Percentiles rank a stretch among this genome's conserved stretches.
phyloP scores from a whole-genome alignment of 2,797 vertebrate species.

The Parambassis ranga region DNA sequence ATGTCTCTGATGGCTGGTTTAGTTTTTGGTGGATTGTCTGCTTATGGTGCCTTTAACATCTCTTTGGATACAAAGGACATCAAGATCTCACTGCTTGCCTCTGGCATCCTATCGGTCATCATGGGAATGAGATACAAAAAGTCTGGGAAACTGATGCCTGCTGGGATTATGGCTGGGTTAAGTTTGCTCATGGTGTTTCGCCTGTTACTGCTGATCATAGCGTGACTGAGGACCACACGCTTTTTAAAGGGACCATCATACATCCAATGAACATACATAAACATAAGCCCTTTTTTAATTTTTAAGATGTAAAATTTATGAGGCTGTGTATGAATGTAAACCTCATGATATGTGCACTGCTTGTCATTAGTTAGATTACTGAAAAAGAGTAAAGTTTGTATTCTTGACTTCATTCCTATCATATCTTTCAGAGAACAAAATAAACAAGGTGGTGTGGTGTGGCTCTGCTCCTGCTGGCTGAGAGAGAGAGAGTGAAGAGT shows the following conservation, averaged over 20 bases:
- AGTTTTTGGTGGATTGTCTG: constrained; percentile 85
- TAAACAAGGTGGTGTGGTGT: no score
- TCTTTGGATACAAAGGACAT: constrained; percentile 83
- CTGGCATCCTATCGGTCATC: constrained; percentile 83
- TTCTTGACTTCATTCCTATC: background rate
- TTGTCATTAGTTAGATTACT: no score
- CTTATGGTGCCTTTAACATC: constrained; percentile 87
- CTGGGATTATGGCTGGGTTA: constrained; percentile 86
- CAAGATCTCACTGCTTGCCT: constrained; percentile 83
- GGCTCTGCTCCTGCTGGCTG: no score
- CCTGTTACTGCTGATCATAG: constrained; percentile 79
- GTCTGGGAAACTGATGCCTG: constrained; percentile 91
- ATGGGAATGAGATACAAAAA: constrained; percentile 94
- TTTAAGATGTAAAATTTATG: no score
- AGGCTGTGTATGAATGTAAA: background rate
- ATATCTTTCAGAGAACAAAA: background rate
- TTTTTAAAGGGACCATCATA: constrained; percentile 19
- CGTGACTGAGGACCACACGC: constrained; percentile 17
- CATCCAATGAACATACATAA: no score
- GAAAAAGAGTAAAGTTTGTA: background rate
- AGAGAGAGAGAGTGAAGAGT: no score
- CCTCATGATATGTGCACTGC: no score
- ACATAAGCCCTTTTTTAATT: no score
- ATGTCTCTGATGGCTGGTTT: constrained; percentile 90
- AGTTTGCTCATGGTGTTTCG: constrained; percentile 92